These are phyloP conservation scores for Siniperca obscura DNA, from an alignment of 2,797 vertebrate species.

Conservation along the genomic window DNA sequence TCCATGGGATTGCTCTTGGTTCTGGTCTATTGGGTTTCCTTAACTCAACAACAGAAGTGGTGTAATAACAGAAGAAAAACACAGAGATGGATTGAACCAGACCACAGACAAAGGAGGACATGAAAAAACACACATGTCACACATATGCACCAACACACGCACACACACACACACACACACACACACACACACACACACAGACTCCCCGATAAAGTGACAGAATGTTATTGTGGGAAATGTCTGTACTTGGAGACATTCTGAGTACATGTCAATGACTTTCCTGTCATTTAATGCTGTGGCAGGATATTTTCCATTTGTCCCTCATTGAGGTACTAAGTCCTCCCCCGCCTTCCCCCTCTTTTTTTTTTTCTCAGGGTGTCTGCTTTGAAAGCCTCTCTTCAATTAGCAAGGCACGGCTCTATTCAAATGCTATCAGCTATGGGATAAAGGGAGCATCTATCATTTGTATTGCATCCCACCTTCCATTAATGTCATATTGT, in stretches of 20 bases:
- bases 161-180: constrained; percentile 13
- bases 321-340: constrained; percentile 60
- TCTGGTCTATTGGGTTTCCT: constrained; percentile 59
- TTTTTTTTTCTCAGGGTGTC: constrained; percentile 51
- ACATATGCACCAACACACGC: constrained; percentile 19
- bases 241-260: constrained; percentile 65
- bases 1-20: constrained; percentile 49
- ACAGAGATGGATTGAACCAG: constrained; percentile 55
- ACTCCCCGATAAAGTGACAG: constrained; percentile 54
- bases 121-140: constrained; percentile 21
- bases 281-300: constrained; percentile 59
- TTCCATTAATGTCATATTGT: constrained; percentile 69
- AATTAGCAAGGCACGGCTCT: constrained; percentile 72
- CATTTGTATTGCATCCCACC: constrained; percentile 69
- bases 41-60: constrained; percentile 59
- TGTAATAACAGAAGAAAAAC: constrained; percentile 60
- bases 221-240: constrained; percentile 65
- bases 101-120: constrained; percentile 50
- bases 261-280: constrained; percentile 70
- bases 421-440: constrained; percentile 72
- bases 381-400: constrained; percentile 75
- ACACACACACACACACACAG: neutral
- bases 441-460: constrained; percentile 71
- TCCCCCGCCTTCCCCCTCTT: neutral
- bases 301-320: constrained; percentile 77